phyloP scores from a whole-genome alignment of 2,113 vertebrate genomes.

The Hemiprocne comata region DNA sequence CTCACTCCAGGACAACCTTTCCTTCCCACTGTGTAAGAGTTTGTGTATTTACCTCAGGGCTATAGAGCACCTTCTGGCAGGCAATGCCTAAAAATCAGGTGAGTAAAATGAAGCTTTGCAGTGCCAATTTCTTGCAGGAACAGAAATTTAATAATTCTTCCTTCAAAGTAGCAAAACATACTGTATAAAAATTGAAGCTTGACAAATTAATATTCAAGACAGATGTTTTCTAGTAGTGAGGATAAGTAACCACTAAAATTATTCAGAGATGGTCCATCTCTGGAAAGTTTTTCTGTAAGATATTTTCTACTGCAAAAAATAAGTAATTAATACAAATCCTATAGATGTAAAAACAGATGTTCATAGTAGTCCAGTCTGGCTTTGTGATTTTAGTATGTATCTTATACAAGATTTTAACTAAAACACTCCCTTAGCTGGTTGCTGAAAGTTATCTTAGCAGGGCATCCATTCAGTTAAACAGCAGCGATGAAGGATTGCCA shows the following conservation, averaged over 20 bases:
- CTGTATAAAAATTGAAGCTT: neutral
- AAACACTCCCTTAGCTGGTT: neutral
- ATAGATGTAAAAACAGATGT: neutral
- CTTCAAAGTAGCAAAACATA: neutral
- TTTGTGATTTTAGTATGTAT: neutral
- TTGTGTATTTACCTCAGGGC: neutral
- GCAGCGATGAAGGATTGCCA: neutral
- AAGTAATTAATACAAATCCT: neutral
- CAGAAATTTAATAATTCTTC: neutral
- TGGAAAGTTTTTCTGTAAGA: neutral
- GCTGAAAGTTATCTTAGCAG: neutral
- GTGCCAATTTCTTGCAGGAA: neutral
- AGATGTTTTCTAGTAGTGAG: neutral
- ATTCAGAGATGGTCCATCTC: neutral
- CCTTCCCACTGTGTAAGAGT: neutral
- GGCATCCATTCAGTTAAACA: neutral
- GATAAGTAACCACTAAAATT: neutral
- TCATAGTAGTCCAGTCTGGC: neutral
- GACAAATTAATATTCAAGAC: neutral
- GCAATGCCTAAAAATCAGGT: neutral
- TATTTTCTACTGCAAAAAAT: neutral
- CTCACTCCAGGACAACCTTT: neutral
- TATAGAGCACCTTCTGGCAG: neutral
- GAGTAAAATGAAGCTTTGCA: neutral
- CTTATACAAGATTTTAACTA: neutral